Conservation (phyloP, 1,140 invertebrate species). For the Brachionus sp. region DNA sequence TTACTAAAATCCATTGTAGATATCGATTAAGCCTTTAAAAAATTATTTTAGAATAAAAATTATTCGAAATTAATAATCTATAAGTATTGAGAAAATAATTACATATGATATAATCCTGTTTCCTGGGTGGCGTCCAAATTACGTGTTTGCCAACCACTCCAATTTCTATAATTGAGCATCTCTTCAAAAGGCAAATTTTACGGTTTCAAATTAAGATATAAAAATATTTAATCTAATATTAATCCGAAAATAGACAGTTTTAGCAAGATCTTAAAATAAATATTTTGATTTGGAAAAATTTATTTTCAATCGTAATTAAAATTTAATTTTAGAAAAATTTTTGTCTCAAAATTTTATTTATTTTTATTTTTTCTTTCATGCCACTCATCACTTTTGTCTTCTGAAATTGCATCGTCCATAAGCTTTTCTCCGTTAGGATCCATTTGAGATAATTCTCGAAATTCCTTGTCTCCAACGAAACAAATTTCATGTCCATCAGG, state of each 20-base stretch:
- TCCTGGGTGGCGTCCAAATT: background rate
- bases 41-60: background rate
- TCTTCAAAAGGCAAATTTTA: background rate
- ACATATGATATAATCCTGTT: background rate
- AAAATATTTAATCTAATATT: background rate
- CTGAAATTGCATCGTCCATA: constrained; percentile 31
- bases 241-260: background rate
- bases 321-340: background rate
- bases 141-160: background rate
- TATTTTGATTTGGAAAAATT: background rate
- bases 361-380: constrained; percentile 1
- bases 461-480: constrained; percentile 94
- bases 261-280: background rate
- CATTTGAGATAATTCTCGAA: constrained; percentile 77
- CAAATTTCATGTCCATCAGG: constrained; percentile 98
- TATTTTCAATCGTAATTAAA: background rate
- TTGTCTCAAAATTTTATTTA: background rate
- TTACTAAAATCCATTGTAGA: background rate
- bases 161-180: background rate
- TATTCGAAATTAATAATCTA: background rate
- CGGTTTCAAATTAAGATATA: background rate
- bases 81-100: no score
- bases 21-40: constrained; percentile 2
- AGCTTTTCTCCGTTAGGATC: constrained; percentile 68
- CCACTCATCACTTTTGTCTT: constrained; percentile 36